A percentile compares a stretch with the other conserved stretches of the same genome.
Evolutionary conservation across 2,797 vertebrate species (phyloP).

Genomic region (Delichon dasypus): DNA sequence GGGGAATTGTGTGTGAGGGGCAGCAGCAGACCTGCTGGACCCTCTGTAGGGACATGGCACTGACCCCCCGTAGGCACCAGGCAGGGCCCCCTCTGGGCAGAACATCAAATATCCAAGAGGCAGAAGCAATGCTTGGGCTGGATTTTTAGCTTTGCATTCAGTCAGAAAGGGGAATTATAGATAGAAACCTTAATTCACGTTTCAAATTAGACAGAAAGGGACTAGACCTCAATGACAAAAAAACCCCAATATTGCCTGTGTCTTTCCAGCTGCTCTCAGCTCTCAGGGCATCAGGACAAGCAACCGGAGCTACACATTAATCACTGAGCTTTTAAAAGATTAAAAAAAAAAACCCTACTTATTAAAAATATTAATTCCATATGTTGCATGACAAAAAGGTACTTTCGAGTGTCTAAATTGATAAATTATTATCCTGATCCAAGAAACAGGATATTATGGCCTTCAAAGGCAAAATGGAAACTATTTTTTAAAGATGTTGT

Average conservation of each 20-base stretch:
- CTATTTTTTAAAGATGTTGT: not conserved
- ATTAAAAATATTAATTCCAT: not conserved
- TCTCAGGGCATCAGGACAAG: not conserved
- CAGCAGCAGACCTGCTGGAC: not conserved
- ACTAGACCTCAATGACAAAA: not conserved
- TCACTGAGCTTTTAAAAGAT: not conserved
- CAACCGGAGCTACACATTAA: not conserved
- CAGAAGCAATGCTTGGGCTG: not conserved
- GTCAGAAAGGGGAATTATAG: not conserved
- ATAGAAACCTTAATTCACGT: not conserved
- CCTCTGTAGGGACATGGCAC: accelerated
- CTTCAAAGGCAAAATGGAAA: not conserved
- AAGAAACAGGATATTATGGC: not conserved
- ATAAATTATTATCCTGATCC: not conserved
- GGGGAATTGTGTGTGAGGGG: not conserved
- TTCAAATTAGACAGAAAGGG: not conserved
- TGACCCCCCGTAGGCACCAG: accelerated
- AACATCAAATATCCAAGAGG: not conserved
- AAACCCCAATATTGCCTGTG: accelerated
- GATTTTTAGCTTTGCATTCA: not conserved
- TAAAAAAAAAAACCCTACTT: accelerated
- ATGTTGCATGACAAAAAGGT: not conserved
- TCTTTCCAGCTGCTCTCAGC: not conserved
- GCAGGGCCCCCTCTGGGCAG: not conserved
- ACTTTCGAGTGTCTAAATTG: not conserved